These are phyloP conservation scores for Pseudanteris insignis DNA, from an alignment of 2,888 invertebrate genomes.

Conservation along the genomic window DNA sequence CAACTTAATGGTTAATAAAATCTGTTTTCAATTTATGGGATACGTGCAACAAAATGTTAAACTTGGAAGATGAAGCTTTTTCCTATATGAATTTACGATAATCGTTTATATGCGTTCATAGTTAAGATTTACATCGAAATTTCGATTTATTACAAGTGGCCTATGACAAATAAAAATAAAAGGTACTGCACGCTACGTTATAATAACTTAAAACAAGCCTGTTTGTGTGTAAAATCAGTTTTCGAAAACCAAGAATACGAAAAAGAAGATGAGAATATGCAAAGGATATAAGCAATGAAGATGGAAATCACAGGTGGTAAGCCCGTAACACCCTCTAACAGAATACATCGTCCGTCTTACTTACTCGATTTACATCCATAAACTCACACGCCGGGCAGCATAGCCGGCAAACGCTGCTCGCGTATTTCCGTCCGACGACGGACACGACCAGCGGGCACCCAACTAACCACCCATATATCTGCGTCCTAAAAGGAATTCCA, in stretches of 20 bases:
- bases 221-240: no score
- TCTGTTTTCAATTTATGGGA: no score
- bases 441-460: slow-evolving; percentile 46
- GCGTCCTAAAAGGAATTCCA: slow-evolving; percentile 67
- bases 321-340: slow-evolving; percentile 48
- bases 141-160: no score
- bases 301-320: slow-evolving; percentile 46
- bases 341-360: slow-evolving; percentile 47
- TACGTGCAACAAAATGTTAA: no score
- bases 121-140: no score
- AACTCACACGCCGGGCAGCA: slow-evolving; percentile 32
- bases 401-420: slow-evolving; percentile 23
- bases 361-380: slow-evolving; percentile 47
- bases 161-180: slow-evolving; percentile 42
- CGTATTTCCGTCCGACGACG: slow-evolving; percentile 43
- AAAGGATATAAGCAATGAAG: slow-evolving; percentile 23
- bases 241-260: slow-evolving; percentile 27
- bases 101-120: no score
- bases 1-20: no score
- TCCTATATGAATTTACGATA: no score
- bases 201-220: no score
- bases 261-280: slow-evolving; percentile 20
- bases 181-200: no score
- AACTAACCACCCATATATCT: slow-evolving; percentile 60
- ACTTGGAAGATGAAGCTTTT: no score